Base-by-base conservation (phyloP, 2,888 invertebrate genomes). In the Coelogynopora nodosa region DNA sequence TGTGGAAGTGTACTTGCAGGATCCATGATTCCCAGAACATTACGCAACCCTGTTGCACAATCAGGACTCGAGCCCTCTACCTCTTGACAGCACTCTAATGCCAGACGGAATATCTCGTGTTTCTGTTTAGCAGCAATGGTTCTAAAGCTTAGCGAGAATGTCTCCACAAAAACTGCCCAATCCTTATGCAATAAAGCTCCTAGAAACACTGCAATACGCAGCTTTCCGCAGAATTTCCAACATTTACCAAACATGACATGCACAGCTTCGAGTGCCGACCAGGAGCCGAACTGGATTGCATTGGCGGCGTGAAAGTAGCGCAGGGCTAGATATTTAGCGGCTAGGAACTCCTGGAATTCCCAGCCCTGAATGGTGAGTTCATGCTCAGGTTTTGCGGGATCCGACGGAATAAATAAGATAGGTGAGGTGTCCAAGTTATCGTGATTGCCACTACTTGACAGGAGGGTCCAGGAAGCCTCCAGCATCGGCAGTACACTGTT, bases 311-410 rank as follows among this genome's bases (percentile, higher is more conserved):
- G 31, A 82, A 82, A 31, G 23, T 82, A 82, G 13, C 31, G 30
- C 29, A 82, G 29, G 13, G 82, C 82, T 2, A 82, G 30, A 31
- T 82, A 31, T 29, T 82, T 82, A 2, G 82, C 82, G 2, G 82
- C 82, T 82, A 82, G 29, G 30, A 82, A 82, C 30, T 30, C 82
- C 27, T 23, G 2, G 23, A 82, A 82, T 18, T 82, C 82, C 30
- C 74, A 26, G 23, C 74, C n/a, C n/a, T n/a, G n/a, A n/a, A n/a
- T n/a, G n/a, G n/a, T n/a, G n/a, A n/a, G n/a, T n/a, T n/a, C n/a
- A n/a, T n/a, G n/a, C n/a, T n/a, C n/a, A n/a, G n/a, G n/a, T n/a
- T n/a, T n/a, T n/a, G n/a, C n/a, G n/a, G n/a, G n/a, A n/a, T n/a
- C n/a, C n/a, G n/a, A n/a, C n/a, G n/a, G n/a, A n/a, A n/a, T n/a